A percentile compares a stretch with the other conserved stretches of the same genome.
Conservation (phyloP, 2,888 invertebrate genomes). For the Drosophila longiperda region DNA sequence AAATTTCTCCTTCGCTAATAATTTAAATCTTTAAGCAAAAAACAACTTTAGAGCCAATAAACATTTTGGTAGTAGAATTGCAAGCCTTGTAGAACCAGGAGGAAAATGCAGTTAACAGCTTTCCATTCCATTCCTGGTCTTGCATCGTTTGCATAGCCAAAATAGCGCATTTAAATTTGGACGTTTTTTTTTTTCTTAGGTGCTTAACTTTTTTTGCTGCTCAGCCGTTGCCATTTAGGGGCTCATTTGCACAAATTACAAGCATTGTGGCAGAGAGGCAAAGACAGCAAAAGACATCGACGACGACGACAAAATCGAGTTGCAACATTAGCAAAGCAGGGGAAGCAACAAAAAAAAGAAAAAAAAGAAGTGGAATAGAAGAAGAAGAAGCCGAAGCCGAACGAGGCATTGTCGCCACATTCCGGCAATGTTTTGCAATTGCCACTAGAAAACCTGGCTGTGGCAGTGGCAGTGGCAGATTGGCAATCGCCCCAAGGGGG, state of each 20-base stretch:
- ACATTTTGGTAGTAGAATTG: conserved; percentile 3
- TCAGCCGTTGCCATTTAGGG: conserved; percentile 69
- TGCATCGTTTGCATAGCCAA: conserved; percentile 70
- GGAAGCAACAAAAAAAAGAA: background rate
- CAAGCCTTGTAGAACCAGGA: conserved; percentile 9
- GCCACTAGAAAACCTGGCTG: conserved; percentile 42
- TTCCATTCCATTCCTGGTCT: conserved; percentile 51
- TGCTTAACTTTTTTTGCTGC: conserved; percentile 25
- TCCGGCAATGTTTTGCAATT: conserved; percentile 69
- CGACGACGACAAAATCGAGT: conserved; percentile 45
- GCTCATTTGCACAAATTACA: conserved; percentile 83
- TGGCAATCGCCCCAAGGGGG: conserved; percentile 72
- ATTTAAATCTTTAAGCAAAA: background rate
- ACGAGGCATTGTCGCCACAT: conserved; percentile 77
- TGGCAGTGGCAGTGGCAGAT: conserved; percentile 56
- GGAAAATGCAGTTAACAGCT: conserved; percentile 58
- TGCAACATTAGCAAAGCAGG: conserved; percentile 51
- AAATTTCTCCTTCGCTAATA: background rate
- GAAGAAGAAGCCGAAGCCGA: conserved; percentile 26
- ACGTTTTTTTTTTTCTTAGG: conserved; percentile 24
- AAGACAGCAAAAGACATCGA: conserved; percentile 35
- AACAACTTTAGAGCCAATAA: conserved; percentile 9
- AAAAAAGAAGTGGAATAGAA: too few species aligned
- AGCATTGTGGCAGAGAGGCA: conserved; percentile 63
- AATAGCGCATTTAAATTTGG: conserved; percentile 65